These are phyloP conservation scores for Bolborhynchus lineola DNA, from an alignment of 2,113 vertebrate genomes.

Conservation along the genomic window DNA sequence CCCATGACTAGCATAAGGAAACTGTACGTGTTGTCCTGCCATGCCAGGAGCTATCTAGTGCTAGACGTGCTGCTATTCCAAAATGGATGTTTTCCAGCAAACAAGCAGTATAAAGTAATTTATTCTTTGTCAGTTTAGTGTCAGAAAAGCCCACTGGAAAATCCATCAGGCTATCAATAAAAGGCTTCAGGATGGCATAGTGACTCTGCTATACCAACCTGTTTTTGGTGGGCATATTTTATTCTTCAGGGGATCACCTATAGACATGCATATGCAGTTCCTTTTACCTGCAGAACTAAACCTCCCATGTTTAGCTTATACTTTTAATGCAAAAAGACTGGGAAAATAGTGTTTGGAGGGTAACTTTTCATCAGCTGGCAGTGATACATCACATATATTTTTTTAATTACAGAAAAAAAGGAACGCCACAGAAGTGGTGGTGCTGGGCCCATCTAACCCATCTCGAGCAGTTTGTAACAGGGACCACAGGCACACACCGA, in stretches of 20 bases:
- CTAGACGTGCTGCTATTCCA: accelerated
- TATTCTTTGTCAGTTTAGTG: background rate
- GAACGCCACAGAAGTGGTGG: accelerated
- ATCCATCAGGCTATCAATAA: accelerated
- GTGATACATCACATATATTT: too few species aligned
- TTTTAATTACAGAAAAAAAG: background rate
- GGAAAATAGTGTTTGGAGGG: accelerated
- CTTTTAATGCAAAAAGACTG: background rate
- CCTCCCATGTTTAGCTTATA: background rate
- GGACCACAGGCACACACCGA: background rate
- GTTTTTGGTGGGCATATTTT: accelerated
- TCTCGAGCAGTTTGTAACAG: accelerated
- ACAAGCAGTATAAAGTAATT: background rate
- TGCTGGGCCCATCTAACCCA: background rate
- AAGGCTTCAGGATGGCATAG: background rate
- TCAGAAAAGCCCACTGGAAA: background rate
- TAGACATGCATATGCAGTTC: accelerated
- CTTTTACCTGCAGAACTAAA: background rate
- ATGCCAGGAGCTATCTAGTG: background rate
- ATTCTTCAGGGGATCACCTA: background rate
- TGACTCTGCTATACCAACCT: background rate
- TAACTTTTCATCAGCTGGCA: background rate
- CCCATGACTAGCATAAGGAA: background rate
- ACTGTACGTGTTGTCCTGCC: accelerated
- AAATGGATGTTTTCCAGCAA: background rate